Conservation (phyloP, 2,888 invertebrate species). For the Slavum lentiscoides region DNA sequence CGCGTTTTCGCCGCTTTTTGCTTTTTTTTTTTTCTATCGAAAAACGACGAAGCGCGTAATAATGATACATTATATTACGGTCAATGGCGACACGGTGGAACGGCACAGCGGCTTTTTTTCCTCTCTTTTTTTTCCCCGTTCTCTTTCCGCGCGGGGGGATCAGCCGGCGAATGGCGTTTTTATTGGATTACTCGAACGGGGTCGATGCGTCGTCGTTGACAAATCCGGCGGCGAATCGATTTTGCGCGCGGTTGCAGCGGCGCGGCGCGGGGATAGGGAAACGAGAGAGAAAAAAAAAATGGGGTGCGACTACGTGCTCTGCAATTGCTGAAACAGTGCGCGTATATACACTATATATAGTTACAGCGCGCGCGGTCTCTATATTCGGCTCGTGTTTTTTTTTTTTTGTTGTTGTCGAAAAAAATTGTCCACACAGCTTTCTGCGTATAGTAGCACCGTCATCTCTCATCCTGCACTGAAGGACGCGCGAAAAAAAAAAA, state of each 20-base stretch:
- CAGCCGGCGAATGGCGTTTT: background rate
- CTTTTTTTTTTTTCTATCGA: too few relatives aligned
- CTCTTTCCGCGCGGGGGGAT: background rate
- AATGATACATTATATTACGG: background rate
- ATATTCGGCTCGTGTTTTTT: too few relatives aligned
- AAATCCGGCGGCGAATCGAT: constrained; percentile 50
- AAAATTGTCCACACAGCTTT: too few relatives aligned
- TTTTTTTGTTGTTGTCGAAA: too few relatives aligned
- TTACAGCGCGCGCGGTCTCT: too few relatives aligned
- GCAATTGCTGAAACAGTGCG: too few relatives aligned
- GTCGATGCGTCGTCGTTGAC: constrained; percentile 47
- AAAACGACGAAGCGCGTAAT: background rate
- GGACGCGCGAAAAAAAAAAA: too few relatives aligned
- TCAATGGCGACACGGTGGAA: constrained; percentile 11
- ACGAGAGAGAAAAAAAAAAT: background rate
- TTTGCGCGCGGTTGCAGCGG: constrained; percentile 7
- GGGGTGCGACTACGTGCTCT: constrained; percentile 39
- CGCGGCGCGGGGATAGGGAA: background rate
- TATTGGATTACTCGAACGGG: constrained; percentile 45
- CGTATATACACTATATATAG: too few relatives aligned
- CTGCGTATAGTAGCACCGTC: too few relatives aligned
- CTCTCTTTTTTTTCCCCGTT: background rate
- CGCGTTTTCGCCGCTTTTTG: too few relatives aligned
- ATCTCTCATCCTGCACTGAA: too few relatives aligned
- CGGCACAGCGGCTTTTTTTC: background rate